A percentile compares a stretch with the other conserved stretches of the same genome.
phyloP scores from a whole-genome alignment of 2,888 invertebrate genomes.

The Lithosia quadra region DNA sequence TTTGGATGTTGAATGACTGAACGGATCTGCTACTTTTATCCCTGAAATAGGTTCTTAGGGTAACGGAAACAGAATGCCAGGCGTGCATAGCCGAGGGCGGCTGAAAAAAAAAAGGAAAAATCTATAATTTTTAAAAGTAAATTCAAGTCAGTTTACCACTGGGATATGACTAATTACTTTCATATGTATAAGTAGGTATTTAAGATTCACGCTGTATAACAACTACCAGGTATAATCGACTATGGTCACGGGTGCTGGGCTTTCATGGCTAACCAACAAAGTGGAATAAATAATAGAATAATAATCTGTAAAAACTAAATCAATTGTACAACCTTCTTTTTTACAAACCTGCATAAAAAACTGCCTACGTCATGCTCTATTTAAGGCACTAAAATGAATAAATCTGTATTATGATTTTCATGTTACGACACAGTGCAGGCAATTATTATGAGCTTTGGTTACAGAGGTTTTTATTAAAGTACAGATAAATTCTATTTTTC shows the following conservation, averaged over 20 bases:
- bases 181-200: no score
- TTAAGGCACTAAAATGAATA: neutral
- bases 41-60: no score
- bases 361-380: neutral
- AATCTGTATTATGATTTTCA: neutral
- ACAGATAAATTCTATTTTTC: neutral
- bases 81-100: no score
- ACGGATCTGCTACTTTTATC: no score
- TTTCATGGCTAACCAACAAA: neutral
- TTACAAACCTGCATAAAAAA: neutral
- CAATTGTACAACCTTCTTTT: conserved; percentile 5
- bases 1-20: no score
- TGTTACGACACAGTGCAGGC: neutral
- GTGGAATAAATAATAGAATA: neutral
- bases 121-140: no score
- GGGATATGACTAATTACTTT: neutral
- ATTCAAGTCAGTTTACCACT: no score
- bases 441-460: neutral
- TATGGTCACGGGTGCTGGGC: neutral
- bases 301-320: conserved; percentile 1
- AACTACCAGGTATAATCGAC: neutral
- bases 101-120: no score
- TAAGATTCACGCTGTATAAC: neutral
- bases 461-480: neutral
- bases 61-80: no score